Base-by-base conservation (phyloP, 2,888 invertebrate species). In the Tipula helvola region DNA sequence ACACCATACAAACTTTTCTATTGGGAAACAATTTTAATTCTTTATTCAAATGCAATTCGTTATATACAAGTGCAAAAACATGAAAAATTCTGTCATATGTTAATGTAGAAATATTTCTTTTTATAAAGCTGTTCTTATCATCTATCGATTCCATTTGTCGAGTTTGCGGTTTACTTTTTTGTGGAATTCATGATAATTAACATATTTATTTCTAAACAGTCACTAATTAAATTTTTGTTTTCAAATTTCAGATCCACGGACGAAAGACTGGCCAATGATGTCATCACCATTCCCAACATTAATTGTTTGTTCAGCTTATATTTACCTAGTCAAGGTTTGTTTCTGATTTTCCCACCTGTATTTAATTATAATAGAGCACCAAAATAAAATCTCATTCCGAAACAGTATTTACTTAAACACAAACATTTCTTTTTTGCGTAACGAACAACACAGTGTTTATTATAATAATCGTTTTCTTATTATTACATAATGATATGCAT, bases 211-310 rank as follows among this genome's bases (percentile, higher is more conserved):
- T 39, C 5, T 39, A 7, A 7, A 39, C 3, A 7, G 39, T 7
- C 10, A 44, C 2, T 44, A 44, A 44, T 83, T 83, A 1, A 12
- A 36, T 84, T 39, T 84, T 89, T 88, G 87, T 89, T 94, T 94
- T 89, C 93, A 97, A 97, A 97, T 94, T 94, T 89, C 93, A 97
- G 97, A 97, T 93, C 93, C 95, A 88, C 94, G 98, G 91, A 97
- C 98, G 90, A 96, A 96, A 92, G 94, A 95, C 92, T 98, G 97
- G 97, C 95, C 96, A 90, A 93, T 98, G 93, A 98, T 99, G 97
- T 95, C 96, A 90, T 97, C 97, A 89, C 98, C 98, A 88, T 94
- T 97, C 90, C 98, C 98, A 90, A 98, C 98, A 89, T 93, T 98
- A 92, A 93, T 95, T 91, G 96, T 98, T 92, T 98, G 98, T 93